Evolutionary conservation across 2,888 invertebrate species (phyloP), one percentile per base, ranked within the genome.

Genomic region (Herminia tarsipennalis): DNA sequence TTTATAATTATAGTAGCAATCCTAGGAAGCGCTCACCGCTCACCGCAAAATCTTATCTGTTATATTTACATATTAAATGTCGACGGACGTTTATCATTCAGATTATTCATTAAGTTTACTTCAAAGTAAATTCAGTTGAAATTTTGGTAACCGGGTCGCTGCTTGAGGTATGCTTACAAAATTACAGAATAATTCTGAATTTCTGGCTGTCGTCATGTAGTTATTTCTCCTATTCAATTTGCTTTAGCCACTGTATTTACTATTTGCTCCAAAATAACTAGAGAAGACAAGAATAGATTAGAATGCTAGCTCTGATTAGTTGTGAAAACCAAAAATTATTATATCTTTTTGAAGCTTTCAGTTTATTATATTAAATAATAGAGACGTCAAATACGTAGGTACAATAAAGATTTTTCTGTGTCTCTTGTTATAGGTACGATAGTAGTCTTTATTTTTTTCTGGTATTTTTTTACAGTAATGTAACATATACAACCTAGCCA

Each of bases 101-200:
- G 8, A 29, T 46, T 34, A 46, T 46, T 34, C 39, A 34, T 46
- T 46, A 29, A 24, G 16, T 29, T 33, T 18, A 22, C 33, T 37
- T 46, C 45, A 39, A 29, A 39, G 33, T 39, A 24, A 41, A 33
- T 17, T 29, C 29, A 16, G 29, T 25, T 38, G 21, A 13, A 44
- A 37, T 16, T 33, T 44, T 18, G 13, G 18, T 40, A 13, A 32
- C 10, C 10, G n/a, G 10, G 14, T 1, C 14, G 12, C 13, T n/a
- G 14, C n/a, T 6, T 16, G 12, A 6, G 14, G 32, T 18, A 10
- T 9, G 12, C 14, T 27, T 27, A 33, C 25, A 5, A 24, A 13
- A 18, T 40, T 25, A 40, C 9, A 2, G 5, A 25, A 34, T 41
- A 18, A 30, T 33, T 16, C n/a, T 10, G 21, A 5, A 16, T 28